Percentiles rank a stretch among this genome's conserved stretches.
phyloP scores from a whole-genome alignment of 2,888 invertebrate species.

The Griposia aprilina region DNA sequence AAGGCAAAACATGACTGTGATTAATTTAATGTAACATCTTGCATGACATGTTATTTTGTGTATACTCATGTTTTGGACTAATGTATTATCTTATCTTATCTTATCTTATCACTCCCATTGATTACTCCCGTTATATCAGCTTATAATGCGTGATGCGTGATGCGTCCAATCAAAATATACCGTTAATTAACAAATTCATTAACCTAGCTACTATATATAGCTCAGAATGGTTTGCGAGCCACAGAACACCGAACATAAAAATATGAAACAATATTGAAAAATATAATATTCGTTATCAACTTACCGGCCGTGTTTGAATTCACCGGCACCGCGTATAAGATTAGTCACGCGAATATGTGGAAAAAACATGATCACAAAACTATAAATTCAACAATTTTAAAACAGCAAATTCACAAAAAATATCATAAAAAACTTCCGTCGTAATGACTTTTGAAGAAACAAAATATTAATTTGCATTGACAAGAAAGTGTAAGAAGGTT shows the following conservation, averaged over 20 bases:
- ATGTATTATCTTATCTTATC: too few relatives aligned
- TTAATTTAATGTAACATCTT: too few relatives aligned
- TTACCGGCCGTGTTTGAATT: conserved; percentile 26
- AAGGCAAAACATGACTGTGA: too few relatives aligned
- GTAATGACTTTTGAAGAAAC: conserved; percentile 18
- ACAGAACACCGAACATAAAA: background rate
- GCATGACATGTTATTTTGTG: too few relatives aligned
- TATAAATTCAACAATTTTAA: conserved; percentile 1
- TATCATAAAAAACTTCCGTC: background rate
- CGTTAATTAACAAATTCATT: background rate
- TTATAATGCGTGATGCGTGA: too few relatives aligned
- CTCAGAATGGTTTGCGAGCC: background rate
- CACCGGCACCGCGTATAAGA: background rate
- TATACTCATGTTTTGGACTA: too few relatives aligned
- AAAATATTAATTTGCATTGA: background rate
- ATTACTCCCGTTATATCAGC: too few relatives aligned
- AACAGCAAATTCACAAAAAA: conserved; percentile 1
- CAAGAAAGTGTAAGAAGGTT: conserved; percentile 4
- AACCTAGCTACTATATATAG: too few relatives aligned
- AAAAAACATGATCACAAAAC: conserved; percentile 31
- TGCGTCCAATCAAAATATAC: background rate
- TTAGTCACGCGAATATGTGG: conserved; percentile 8
- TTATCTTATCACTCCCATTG: too few relatives aligned
- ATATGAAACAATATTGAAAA: background rate
- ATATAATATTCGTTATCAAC: background rate